Evolutionary conservation across 2,113 vertebrate species (phyloP).

Genomic region (Macrotus californicus): DNA sequence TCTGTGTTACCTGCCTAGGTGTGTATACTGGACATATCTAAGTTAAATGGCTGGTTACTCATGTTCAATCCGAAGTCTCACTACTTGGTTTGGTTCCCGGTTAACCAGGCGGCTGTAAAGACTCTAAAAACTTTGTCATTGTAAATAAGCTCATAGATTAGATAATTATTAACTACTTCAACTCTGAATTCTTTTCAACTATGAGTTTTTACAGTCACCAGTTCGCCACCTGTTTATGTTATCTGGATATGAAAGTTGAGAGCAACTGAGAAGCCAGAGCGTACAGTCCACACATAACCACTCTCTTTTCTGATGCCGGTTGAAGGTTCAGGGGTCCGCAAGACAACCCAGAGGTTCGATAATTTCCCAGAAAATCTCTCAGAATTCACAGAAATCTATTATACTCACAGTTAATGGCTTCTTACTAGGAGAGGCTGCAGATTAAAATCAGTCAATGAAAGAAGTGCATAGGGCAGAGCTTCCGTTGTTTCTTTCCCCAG

Average conservation of each 20-base stretch:
- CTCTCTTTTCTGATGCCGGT: background rate
- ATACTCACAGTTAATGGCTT: background rate
- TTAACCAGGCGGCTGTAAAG: background rate
- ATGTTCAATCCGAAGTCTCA: background rate
- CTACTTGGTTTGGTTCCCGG: background rate
- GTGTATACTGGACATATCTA: background rate
- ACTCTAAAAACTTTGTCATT: background rate
- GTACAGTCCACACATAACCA: background rate
- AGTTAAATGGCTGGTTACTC: background rate
- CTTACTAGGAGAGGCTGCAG: background rate
- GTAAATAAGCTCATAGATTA: background rate
- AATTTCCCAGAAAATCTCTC: background rate
- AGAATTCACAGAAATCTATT: background rate
- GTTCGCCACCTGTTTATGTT: background rate
- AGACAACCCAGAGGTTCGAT: background rate
- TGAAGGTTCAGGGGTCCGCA: background rate
- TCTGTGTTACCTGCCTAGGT: background rate
- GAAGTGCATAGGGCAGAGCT: background rate
- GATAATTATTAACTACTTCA: slow-evolving; percentile 35
- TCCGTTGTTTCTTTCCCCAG: background rate
- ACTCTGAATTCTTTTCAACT: background rate
- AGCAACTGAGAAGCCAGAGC: background rate
- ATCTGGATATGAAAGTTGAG: background rate
- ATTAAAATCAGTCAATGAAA: background rate
- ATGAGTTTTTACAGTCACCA: background rate